Evolutionary conservation across 2,888 invertebrate species (phyloP), one percentile per base, ranked within the genome.

Genomic region (Ephialtes manifestator): DNA sequence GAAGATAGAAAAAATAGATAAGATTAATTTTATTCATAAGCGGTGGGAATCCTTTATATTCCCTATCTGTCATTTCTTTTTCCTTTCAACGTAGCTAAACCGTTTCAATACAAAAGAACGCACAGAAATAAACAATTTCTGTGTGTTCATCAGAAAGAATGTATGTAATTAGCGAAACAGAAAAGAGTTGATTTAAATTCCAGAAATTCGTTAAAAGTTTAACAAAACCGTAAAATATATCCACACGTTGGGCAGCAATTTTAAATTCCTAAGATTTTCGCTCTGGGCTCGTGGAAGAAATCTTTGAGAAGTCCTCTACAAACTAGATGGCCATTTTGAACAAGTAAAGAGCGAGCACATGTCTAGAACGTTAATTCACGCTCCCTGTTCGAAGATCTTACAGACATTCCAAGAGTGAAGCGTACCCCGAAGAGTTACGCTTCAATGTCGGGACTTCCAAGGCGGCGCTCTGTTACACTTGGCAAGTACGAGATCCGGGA

Each of bases 291-390:
- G 31, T 13, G 18, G 31, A 18, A 20, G 24, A 55, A 15, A 72
- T 77, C 35, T 46, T 48, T 24, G 67, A 48, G 67, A 48, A 48
- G 46, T 67, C 46, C 67, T 48, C 20, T 51, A 58, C 67, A 58
- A 83, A 72, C 67, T 67, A 51, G 55, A 51, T 11, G 43, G 35
- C 10, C 5, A 20, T 48, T 67, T 13, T 24, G 31, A 51, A 4
- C n/a, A 53, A n/a, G 20, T 28, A 24, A 11, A 65, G 71, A 76
- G 28, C 46, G 18, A 11, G 63, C 48, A 60, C 60, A 60, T 11
- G 74, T 43, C 74, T n/a, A 46, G 43, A 35, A 35, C 31, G 48
- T 51, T 75, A 18, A 63, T 31, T 75, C 13, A n/a, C 43, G n/a
- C 51, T 75, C 20, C n/a, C 31, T 35, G 48, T 31, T 20, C 20